Base-by-base conservation (phyloP, 2,797 vertebrate species). In the Chelidonichthys spinosus region DNA sequence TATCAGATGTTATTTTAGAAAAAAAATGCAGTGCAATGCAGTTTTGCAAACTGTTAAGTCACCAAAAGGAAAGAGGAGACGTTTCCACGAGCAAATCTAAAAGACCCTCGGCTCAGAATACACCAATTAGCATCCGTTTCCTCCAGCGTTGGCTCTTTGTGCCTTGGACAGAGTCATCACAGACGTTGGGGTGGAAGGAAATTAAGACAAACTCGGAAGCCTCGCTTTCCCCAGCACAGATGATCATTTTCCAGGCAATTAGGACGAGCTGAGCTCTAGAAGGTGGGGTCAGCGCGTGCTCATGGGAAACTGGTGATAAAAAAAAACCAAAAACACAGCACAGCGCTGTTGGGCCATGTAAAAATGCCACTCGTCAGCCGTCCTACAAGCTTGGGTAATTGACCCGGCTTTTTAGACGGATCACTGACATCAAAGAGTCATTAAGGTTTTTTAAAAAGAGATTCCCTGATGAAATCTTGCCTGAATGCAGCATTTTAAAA, bases 231-330 rank as follows among this genome's bases (percentile, higher is more conserved):
- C 68, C 78, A 52, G 87, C 82, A 81, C 91, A 92, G 91, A 91
- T 89, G 91, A 90, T 86, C 44, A 89, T 91, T 93, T 93, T 91
- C 89, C 87, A 90, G 89, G 84, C 90, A 92, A 93, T 93, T 93
- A 93, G 89, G 89, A 88, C 17, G 80, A 78, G 87, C 79, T 72
- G 77, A 53, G 40, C 86, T 83, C 77, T 80, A 46, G 79, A 80
- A 69, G 82, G 85, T 72, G 81, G 87, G 92, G 87, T 92, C 90
- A 91, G 70, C 47, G 91, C 69, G 44, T 66, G 82, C 85, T 87
- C 87, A 84, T 77, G 84, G 85, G 88, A 73, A 85, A 81, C 70
- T 40, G 3, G 76, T 62, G 79, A 85, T 88, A 84, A 88, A 88
- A 75, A 25, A 25, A 25, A 25, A n/a, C n/a, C 25, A 25, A 25